phyloP scores from a whole-genome alignment of 2,797 vertebrate species.

The Australoheros facetus region DNA sequence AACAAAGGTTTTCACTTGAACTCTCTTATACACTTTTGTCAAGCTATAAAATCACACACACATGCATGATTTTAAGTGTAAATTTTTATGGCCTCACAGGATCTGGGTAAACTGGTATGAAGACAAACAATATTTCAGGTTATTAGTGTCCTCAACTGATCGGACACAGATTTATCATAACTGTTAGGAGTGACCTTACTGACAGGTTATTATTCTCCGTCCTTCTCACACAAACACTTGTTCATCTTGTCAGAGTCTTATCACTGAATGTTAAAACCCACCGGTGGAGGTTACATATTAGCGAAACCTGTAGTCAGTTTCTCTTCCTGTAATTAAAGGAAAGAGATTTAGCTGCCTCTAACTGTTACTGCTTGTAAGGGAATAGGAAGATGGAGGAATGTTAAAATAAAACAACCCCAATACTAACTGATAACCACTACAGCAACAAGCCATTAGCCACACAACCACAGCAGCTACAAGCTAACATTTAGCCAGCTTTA shows the following conservation, averaged over 20 bases:
- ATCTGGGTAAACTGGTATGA: neutral
- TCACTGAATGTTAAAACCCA: neutral
- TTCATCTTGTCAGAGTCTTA: neutral
- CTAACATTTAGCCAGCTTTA: constrained; percentile 12
- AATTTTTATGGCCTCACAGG: neutral
- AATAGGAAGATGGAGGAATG: neutral
- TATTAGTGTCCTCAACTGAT: neutral
- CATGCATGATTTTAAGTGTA: neutral
- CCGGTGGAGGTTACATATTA: neutral
- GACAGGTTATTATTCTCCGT: neutral
- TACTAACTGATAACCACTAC: neutral
- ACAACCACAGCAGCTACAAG: constrained; percentile 14
- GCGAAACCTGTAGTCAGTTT: neutral
- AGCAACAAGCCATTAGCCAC: neutral
- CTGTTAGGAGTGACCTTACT: neutral
- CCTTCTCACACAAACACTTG: neutral
- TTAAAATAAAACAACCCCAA: neutral
- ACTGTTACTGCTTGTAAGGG: neutral
- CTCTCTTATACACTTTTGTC: neutral
- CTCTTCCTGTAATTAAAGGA: neutral
- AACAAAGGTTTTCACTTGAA: neutral
- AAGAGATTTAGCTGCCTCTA: neutral
- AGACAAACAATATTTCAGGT: neutral
- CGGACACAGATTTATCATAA: neutral
- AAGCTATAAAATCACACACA: neutral